Evolutionary conservation across 2,113 vertebrate species (phyloP).

Genomic region (Gracilinanus agilis): DNA sequence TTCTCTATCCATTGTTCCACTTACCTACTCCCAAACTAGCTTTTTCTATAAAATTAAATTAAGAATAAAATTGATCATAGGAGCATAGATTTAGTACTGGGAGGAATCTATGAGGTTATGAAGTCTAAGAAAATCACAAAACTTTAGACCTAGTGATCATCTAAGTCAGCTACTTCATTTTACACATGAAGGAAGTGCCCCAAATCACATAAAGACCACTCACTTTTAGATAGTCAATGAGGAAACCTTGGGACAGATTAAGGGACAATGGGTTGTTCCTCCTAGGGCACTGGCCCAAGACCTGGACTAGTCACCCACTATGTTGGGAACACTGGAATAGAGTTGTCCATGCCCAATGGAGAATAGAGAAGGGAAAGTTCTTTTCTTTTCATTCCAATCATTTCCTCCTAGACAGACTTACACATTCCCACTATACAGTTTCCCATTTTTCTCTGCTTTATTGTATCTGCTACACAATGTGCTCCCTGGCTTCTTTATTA

Average conservation of each 20-base stretch:
- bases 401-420: neutral
- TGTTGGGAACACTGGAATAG: accelerated
- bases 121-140: neutral
- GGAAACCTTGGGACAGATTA: neutral
- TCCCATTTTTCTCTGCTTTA: neutral
- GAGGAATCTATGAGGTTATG: neutral
- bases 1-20: too few relatives aligned
- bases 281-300: neutral
- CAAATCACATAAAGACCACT: neutral
- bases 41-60: neutral
- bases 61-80: neutral
- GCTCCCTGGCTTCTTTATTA: slow-evolving; percentile 32
- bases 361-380: neutral
- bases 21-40: neutral
- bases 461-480: neutral
- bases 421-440: accelerated
- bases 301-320: too few relatives aligned
- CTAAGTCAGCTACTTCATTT: neutral
- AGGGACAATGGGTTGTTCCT: neutral
- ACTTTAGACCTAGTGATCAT: neutral
- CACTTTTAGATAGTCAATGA: neutral
- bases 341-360: neutral
- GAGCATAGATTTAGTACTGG: neutral
- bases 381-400: neutral
- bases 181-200: neutral